Conservation (phyloP, 2,113 vertebrate genomes). For the Rhineura floridana region DNA sequence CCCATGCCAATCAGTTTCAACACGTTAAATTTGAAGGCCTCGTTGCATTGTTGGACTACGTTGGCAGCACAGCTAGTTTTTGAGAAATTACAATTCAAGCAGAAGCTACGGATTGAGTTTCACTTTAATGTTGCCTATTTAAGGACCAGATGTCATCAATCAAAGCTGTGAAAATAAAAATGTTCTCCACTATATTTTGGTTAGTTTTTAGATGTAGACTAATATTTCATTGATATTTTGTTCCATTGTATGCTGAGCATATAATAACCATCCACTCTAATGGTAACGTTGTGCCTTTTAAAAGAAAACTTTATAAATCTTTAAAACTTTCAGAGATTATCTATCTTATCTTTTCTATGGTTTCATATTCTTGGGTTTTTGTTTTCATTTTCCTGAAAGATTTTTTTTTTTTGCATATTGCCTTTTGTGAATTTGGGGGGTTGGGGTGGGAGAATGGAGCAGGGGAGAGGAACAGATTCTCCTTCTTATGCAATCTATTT, state of each 20-base stretch:
- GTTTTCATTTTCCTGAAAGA: slow-evolving; percentile 61
- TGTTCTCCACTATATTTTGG: slow-evolving; percentile 66
- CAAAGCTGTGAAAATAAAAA: slow-evolving; percentile 80
- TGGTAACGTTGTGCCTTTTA: slow-evolving; percentile 81
- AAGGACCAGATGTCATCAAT: slow-evolving; percentile 70
- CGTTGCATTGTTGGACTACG: neutral
- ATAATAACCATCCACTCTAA: slow-evolving; percentile 75
- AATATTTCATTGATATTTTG: slow-evolving; percentile 67
- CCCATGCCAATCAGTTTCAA: neutral
- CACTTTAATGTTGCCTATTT: slow-evolving; percentile 61
- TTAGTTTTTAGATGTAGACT: slow-evolving; percentile 69
- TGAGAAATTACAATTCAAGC: slow-evolving; percentile 55
- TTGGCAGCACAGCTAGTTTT: slow-evolving; percentile 33
- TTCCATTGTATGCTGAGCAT: slow-evolving; percentile 76
- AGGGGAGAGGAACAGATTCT: slow-evolving; percentile 53
- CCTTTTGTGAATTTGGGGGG: slow-evolving; percentile 51
- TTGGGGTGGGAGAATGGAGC: slow-evolving; percentile 30
- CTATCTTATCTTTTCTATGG: slow-evolving; percentile 79
- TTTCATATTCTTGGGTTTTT: slow-evolving; percentile 69
- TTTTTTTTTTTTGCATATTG: slow-evolving; percentile 63
- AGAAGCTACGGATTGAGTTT: slow-evolving; percentile 47
- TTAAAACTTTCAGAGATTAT: slow-evolving; percentile 73
- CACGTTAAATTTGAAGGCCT: neutral
- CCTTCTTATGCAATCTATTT: slow-evolving; percentile 76
- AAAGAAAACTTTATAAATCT: slow-evolving; percentile 75